Conservation (phyloP, 2,113 vertebrate species). For the Anarhynchus alexandrinus region DNA sequence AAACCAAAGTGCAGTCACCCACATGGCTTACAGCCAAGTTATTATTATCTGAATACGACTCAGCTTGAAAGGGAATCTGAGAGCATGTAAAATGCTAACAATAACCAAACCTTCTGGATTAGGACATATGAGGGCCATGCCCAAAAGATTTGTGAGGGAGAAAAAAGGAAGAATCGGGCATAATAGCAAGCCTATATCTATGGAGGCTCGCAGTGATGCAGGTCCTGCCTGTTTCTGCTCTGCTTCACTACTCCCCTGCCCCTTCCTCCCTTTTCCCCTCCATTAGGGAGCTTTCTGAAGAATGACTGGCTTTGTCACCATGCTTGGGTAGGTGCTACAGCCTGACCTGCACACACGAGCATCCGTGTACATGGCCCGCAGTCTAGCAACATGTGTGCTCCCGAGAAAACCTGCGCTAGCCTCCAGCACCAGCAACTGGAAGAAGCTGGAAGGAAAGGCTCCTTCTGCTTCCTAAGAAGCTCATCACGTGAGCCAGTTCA, state of each 20-base stretch:
- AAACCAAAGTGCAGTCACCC: not conserved
- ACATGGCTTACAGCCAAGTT: not conserved
- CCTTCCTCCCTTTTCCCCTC: not conserved
- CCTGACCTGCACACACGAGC: not conserved
- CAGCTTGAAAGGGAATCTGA: not conserved
- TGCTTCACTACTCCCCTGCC: not conserved
- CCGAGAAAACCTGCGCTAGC: fast-evolving
- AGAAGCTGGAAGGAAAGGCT: not conserved
- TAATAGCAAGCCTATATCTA: not conserved
- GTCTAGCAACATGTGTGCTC: not conserved
- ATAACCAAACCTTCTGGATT: not conserved
- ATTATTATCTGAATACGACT: not conserved
- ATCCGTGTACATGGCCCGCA: fast-evolving
- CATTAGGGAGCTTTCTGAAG: not conserved
- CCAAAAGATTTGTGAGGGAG: not conserved
- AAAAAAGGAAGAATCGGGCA: not conserved
- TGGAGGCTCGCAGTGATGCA: not conserved
- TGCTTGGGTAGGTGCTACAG: not conserved
- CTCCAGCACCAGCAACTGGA: fast-evolving
- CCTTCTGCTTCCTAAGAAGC: not conserved
- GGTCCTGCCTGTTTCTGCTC: not conserved
- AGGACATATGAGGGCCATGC: not conserved
- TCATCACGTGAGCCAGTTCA: not conserved
- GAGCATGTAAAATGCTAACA: not conserved
- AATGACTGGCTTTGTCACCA: not conserved